Evolutionary conservation across 2,888 invertebrate species (phyloP).

Genomic region (Xestia xanthographa): DNA sequence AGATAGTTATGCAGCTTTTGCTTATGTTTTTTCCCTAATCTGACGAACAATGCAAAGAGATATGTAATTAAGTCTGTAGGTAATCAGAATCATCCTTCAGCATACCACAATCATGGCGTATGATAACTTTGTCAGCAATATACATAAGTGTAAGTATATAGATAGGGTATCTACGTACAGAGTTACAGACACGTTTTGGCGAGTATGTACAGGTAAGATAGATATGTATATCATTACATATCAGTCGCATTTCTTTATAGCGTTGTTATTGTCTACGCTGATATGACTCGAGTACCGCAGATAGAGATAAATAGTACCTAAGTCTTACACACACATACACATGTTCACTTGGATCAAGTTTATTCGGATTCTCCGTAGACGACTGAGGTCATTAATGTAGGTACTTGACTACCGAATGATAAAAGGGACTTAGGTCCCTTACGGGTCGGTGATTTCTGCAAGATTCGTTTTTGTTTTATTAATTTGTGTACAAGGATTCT

Average conservation of each 20-base stretch:
- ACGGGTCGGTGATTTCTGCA: conserved; percentile 20
- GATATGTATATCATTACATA: conserved; percentile 22
- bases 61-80: conserved; percentile 15
- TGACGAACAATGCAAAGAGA: conserved; percentile 4
- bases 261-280: conserved; percentile 61
- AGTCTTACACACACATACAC: conserved; percentile 24
- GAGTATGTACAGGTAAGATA: conserved; percentile 61
- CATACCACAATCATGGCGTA: conserved; percentile 5
- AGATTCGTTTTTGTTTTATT: conserved; percentile 16
- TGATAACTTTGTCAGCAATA: conserved; percentile 36
- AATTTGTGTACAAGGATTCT: conserved; percentile 1
- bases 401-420: conserved; percentile 23
- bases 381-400: conserved; percentile 51
- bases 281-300: conserved; percentile 52
- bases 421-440: conserved; percentile 30
- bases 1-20: conserved; percentile 6
- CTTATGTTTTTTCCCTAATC: conserved; percentile 46
- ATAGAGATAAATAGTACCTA: conserved; percentile 46
- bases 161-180: conserved; percentile 50
- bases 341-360: conserved; percentile 28
- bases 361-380: conserved; percentile 37
- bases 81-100: conserved; percentile 20
- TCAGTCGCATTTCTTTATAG: conserved; percentile 63
- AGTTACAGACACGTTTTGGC: conserved; percentile 58
- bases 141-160: conserved; percentile 37